These are phyloP conservation scores for Cryptocephalus moraei DNA, from an alignment of 2,888 invertebrate genomes.

Conservation along the genomic window DNA sequence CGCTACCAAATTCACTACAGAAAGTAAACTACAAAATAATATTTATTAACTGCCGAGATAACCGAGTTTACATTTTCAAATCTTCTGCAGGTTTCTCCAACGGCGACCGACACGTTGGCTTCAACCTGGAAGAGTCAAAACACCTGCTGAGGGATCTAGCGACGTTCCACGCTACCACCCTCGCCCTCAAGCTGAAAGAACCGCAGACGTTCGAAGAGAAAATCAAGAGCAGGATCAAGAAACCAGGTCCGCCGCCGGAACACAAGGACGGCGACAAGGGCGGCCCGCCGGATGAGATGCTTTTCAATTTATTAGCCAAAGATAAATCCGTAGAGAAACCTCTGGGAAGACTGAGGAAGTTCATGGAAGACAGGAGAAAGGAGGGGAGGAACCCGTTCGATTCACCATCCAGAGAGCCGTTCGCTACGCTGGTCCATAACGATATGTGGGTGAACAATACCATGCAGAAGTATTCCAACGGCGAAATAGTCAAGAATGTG, in stretches of 20 bases:
- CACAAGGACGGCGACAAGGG: background rate
- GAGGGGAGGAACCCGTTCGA: background rate
- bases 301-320: no score
- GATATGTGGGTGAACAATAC: conserved; percentile 53
- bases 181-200: conserved; percentile 39
- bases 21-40: no score
- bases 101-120: conserved; percentile 36
- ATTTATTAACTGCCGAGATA: no score
- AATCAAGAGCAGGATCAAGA: background rate
- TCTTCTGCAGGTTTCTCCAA: conserved; percentile 33
- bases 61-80: no score
- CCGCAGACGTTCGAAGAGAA: conserved; percentile 28
- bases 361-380: background rate
- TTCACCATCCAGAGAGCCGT: conserved; percentile 30
- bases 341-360: background rate
- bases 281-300: no score
- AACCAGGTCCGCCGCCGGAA: background rate
- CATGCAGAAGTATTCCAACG: conserved; percentile 36
- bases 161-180: conserved; percentile 43
- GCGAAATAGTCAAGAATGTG: conserved; percentile 12
- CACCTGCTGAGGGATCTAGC: conserved; percentile 39
- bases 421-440: conserved; percentile 42
- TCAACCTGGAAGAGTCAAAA: conserved; percentile 38
- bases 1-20: no score
- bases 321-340: no score